Evolutionary conservation across 2,797 vertebrate genomes (phyloP), one percentile per base, ranked within the genome.

Genomic region (Sphenopsis melanotis): DNA sequence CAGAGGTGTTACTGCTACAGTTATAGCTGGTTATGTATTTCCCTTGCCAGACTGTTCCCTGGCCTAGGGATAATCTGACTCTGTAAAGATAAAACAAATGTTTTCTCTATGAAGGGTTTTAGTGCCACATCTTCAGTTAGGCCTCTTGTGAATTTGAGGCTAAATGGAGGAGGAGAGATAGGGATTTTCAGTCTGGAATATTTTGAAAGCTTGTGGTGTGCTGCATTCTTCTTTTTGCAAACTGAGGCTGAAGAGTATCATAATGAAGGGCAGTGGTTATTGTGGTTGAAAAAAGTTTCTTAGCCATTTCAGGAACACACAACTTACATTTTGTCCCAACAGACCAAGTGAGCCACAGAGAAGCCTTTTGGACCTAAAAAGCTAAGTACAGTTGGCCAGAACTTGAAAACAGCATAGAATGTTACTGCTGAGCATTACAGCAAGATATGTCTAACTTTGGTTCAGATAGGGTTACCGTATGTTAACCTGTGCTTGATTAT

Each of bases 211-310:
- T 36, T 72, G 29, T 53, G 10, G 8, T 34, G 24, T n/a, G 1
- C 42, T 79, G 7, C 16, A 9, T 65, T 65, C 6, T 61, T 52
- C 11, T 26, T 83, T 30, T 72, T 52, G 34, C 13, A 60, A 26
- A 18, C 15, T 15, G 36, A 41, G 20, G 11, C 12, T 68, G 20
- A 3, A 5, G 3, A 49, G 10, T 42, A 18, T 59, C 0, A 0
- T 59, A 41, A 44, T 26, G 32, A 84, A 50, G 22, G 47, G 6
- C 36, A 5, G 8, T 34, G 20, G 9, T 75, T 46, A 18, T 30
- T 69, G 56, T 47, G 14, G 22, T 53, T 7, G 1, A 61, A 27
- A 0, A 0, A 42, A 56, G 37, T 27, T 44, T 59, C 37, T 52
- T 26, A 15, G 18, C 34, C 3, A 0, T 79, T 68, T 57, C 55